phyloP scores from a whole-genome alignment of 2,888 invertebrate species.

The Polyploca ridens region DNA sequence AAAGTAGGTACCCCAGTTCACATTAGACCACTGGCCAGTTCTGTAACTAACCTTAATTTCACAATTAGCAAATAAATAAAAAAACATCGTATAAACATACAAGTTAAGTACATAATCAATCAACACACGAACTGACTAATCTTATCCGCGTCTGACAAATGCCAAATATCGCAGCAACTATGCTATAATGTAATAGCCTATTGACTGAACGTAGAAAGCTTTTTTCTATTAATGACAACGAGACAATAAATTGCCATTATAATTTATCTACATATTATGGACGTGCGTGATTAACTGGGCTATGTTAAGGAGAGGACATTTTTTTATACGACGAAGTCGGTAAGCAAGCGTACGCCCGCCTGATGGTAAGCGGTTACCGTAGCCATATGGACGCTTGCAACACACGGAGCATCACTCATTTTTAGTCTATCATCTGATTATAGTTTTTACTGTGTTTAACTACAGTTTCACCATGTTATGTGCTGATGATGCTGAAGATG shows the following conservation, averaged over 20 bases:
- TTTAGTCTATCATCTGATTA: too few species aligned
- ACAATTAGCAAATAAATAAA: not conserved
- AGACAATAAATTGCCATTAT: constrained; percentile 53
- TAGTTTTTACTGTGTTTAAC: too few species aligned
- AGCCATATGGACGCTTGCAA: too few species aligned
- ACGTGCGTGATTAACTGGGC: constrained; percentile 44
- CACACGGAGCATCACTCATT: too few species aligned
- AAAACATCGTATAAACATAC: not conserved
- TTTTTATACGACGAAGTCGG: too few species aligned
- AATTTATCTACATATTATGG: constrained; percentile 40
- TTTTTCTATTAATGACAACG: constrained; percentile 55
- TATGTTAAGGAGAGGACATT: constrained; percentile 33
- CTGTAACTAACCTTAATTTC: not conserved
- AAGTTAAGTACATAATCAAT: constrained; percentile 12
- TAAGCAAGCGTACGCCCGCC: too few species aligned
- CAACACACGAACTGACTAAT: constrained; percentile 13
- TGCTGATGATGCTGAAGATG: too few species aligned
- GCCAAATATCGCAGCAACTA: constrained; percentile 6
- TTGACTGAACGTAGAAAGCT: constrained; percentile 33
- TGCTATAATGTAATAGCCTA: constrained; percentile 29
- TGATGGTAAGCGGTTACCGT: too few species aligned
- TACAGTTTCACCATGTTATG: too few species aligned
- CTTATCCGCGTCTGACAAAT: constrained; percentile 32
- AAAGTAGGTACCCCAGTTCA: not conserved
- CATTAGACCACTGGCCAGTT: not conserved